Percentiles rank a stretch among this genome's conserved stretches.
Evolutionary conservation across 92 coral and sea anemone species (phyloP).

Genomic region (Desmophyllum pertusum): DNA sequence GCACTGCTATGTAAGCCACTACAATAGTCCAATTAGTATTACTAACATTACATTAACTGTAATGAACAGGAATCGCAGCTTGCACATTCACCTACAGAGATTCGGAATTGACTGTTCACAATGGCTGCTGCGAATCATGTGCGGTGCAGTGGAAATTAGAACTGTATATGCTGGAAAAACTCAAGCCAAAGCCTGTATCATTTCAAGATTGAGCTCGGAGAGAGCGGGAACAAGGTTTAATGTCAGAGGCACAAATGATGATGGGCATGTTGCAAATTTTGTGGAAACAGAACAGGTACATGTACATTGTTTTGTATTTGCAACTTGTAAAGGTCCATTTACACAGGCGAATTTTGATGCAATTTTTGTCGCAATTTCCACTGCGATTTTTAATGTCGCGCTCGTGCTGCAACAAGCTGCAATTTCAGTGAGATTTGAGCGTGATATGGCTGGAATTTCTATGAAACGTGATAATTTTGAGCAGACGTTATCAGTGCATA

Average conservation of each 20-base stretch:
- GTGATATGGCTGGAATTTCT: no score
- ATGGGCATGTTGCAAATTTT: slow-evolving; percentile 98
- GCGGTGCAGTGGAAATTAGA: slow-evolving; percentile 92
- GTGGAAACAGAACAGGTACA: slow-evolving; percentile 98
- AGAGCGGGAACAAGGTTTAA: slow-evolving; percentile 98
- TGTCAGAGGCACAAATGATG: slow-evolving; percentile 98
- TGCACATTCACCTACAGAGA: slow-evolving; percentile 89
- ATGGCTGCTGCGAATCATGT: slow-evolving; percentile 93
- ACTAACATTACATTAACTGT: neutral
- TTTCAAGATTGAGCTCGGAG: slow-evolving; percentile 94
- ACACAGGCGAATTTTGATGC: no score
- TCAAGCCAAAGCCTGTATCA: slow-evolving; percentile 94
- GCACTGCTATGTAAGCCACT: no score
- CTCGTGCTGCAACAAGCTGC: no score
- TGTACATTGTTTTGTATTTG: neutral
- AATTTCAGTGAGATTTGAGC: no score
- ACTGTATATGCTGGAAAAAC: slow-evolving; percentile 92
- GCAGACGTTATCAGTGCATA: no score
- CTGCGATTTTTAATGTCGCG: no score
- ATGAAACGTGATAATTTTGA: no score
- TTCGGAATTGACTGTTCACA: slow-evolving; percentile 85
- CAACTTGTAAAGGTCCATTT: neutral
- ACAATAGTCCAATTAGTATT: no score
- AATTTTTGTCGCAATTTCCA: no score
- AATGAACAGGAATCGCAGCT: slow-evolving; percentile 85